phyloP scores from a whole-genome alignment of 2,797 vertebrate genomes.

The Petrocephalus schoutedeni region DNA sequence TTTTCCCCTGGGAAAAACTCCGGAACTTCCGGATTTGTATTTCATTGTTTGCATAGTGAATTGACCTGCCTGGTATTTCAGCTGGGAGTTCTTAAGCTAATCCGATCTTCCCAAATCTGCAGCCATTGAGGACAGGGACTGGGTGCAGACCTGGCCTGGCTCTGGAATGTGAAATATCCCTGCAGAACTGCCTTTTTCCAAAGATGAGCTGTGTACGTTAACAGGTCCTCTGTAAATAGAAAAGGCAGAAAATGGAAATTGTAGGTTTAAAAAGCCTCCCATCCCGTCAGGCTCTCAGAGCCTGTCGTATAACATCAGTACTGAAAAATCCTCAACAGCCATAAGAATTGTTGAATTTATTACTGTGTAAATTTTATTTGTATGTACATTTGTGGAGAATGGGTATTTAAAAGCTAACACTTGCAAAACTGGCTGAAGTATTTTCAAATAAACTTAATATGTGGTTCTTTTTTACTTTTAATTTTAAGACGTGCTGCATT shows the following conservation, averaged over 20 bases:
- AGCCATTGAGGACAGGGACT: not conserved
- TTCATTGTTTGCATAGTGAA: not conserved
- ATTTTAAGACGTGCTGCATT: not conserved
- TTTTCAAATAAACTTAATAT: not conserved
- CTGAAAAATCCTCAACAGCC: not conserved
- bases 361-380: not conserved
- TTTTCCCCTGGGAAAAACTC: not conserved
- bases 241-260: slow-evolving; percentile 1
- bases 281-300: not conserved
- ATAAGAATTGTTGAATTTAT: not conserved
- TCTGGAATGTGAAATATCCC: not conserved
- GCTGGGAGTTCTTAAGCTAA: not conserved
- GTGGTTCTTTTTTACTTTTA: not conserved
- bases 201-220: not conserved
- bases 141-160: not conserved
- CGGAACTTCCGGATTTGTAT: not conserved
- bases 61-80: not conserved
- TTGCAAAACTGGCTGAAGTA: not conserved
- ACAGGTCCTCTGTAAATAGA: not conserved
- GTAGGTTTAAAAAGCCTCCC: not conserved
- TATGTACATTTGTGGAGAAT: slow-evolving; percentile 4
- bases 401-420: not conserved
- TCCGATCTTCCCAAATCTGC: not conserved
- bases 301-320: not conserved
- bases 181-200: not conserved